Percentiles rank a stretch among this genome's conserved stretches.
These are phyloP conservation scores for Copidosoma floridanum DNA, from an alignment of 1,140 invertebrate species.

Conservation along the genomic window DNA sequence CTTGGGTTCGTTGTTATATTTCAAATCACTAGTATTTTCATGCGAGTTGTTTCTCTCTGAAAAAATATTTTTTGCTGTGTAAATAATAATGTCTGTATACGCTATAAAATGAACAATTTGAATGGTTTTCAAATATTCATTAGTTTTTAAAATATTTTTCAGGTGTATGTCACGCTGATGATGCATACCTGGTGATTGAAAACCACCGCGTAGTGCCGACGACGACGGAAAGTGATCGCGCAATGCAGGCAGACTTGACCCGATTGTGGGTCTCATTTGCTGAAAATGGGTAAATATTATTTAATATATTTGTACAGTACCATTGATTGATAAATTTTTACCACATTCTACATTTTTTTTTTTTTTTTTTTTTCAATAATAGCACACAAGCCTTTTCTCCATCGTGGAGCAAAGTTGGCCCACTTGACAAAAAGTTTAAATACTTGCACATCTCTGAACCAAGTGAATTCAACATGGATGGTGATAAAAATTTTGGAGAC, in stretches of 20 bases:
- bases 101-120: too few species aligned
- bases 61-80: too few species aligned
- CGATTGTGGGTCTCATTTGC: slow-evolving; percentile 57
- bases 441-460: slow-evolving; percentile 56
- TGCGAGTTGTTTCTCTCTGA: too few species aligned
- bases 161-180: slow-evolving; percentile 62
- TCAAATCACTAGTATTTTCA: too few species aligned
- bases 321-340: background rate
- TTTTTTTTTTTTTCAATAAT: slow-evolving; percentile 3
- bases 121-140: too few species aligned
- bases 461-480: slow-evolving; percentile 45
- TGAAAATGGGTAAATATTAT: slow-evolving; percentile 54
- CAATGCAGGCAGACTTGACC: slow-evolving; percentile 56
- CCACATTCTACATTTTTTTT: background rate
- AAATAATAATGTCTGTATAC: too few species aligned
- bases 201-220: slow-evolving; percentile 35
- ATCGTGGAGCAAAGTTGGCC: slow-evolving; percentile 37
- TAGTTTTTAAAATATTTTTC: too few species aligned
- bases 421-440: slow-evolving; percentile 42
- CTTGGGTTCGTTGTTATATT: slow-evolving; percentile 51
- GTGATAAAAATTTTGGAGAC: slow-evolving; percentile 49
- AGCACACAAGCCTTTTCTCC: slow-evolving; percentile 36
- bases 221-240: slow-evolving; percentile 43
- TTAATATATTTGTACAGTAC: slow-evolving; percentile 7
- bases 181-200: slow-evolving; percentile 46